A percentile compares a stretch with the other conserved stretches of the same genome.
Conservation (phyloP, 2,797 vertebrate species). For the Hipposideros larvatus region DNA sequence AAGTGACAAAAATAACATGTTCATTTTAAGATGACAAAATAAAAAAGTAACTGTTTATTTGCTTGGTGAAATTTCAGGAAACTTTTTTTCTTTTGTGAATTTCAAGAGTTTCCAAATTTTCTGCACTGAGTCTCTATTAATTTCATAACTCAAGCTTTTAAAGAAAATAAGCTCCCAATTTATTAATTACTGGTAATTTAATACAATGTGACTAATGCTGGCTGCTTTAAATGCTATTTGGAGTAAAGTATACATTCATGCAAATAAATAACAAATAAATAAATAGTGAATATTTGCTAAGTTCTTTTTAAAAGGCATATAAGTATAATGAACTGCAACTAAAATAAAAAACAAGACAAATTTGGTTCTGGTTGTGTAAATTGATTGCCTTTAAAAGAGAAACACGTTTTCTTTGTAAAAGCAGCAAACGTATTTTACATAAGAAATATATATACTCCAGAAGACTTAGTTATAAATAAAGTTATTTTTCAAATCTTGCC, state of each 20-base stretch:
- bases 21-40: slow-evolving; percentile 4
- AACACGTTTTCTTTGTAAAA: slow-evolving; percentile 22
- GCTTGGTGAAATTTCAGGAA: neutral
- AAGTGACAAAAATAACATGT: neutral
- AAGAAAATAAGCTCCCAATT: neutral
- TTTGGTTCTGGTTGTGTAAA: slow-evolving; percentile 2
- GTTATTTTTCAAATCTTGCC: neutral
- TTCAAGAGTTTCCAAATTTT: slow-evolving; percentile 4
- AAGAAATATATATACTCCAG: neutral
- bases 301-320: neutral
- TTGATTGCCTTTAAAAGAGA: neutral
- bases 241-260: neutral
- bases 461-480: neutral
- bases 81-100: neutral
- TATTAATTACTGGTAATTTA: neutral
- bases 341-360: neutral
- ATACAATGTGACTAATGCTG: neutral
- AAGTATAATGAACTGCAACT: neutral
- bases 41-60: neutral
- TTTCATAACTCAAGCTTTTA: neutral
- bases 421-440: neutral
- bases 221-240: neutral
- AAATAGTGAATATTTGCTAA: neutral
- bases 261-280: neutral
- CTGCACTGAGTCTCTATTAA: neutral